phyloP scores from a whole-genome alignment of 1,140 invertebrate species.

The Oryctes rhinoceros region DNA sequence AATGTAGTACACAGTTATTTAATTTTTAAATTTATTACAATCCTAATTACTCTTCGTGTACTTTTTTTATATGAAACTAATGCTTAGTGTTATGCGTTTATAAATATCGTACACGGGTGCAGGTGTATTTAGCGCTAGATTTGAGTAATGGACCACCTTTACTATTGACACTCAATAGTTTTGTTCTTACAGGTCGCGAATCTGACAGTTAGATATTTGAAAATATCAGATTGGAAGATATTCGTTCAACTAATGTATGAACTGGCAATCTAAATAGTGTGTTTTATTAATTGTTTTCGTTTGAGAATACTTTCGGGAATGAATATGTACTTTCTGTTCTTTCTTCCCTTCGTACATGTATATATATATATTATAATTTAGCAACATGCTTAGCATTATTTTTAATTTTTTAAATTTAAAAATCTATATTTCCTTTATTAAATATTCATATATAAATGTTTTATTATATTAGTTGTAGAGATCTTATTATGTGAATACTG shows the following conservation, averaged over 20 bases:
- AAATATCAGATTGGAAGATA: not conserved
- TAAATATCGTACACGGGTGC: not conserved
- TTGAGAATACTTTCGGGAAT: not conserved
- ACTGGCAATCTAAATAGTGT: not conserved
- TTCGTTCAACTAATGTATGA: conserved; percentile 1
- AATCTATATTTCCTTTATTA: conserved; percentile 24
- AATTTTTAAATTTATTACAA: not conserved
- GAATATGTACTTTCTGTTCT: not conserved
- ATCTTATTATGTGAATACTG: conserved; percentile 12
- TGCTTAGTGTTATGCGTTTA: not conserved
- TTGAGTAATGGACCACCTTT: not conserved
- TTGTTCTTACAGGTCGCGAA: conserved; percentile 14
- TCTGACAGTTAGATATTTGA: conserved; percentile 23
- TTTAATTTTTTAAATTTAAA: not conserved
- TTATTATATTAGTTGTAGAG: conserved; percentile 11
- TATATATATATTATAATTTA: conserved; percentile 14
- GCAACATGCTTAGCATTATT: conserved; percentile 2
- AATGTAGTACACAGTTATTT: no score
- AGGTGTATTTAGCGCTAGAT: not conserved
- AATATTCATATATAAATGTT: conserved; percentile 27
- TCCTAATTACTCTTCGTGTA: not conserved
- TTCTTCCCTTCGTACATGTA: not conserved
- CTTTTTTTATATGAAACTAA: not conserved
- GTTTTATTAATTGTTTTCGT: not conserved
- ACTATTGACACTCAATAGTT: not conserved